phyloP scores from a whole-genome alignment of 2,113 vertebrate species.

The Lethenteron reissneri region DNA sequence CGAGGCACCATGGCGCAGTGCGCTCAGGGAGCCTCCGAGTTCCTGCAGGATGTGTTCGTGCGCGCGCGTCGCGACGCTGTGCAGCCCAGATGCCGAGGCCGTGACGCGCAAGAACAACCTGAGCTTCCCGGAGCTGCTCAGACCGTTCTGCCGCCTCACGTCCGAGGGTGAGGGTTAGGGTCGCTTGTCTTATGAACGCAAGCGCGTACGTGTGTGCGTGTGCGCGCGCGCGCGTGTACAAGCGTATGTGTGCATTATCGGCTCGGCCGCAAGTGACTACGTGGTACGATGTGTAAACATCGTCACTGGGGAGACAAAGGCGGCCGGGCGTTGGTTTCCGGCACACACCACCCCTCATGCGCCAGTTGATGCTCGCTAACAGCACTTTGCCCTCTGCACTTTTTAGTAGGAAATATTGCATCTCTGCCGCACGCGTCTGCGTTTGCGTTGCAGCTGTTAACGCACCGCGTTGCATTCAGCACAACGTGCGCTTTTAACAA shows the following conservation, averaged over 20 bases:
- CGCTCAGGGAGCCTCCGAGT: conserved; percentile 79
- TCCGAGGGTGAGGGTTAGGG: conserved; percentile 65
- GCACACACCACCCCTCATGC: neutral
- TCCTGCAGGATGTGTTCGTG: conserved; percentile 82
- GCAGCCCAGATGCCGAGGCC: conserved; percentile 67
- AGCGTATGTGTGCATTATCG: neutral
- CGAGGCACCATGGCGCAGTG: conserved; percentile 58
- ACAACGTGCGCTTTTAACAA: no score
- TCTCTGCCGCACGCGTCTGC: no score
- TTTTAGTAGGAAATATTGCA: no score
- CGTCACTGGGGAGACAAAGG: neutral
- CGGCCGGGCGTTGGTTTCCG: neutral
- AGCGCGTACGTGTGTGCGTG: neutral
- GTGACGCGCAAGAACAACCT: conserved; percentile 67
- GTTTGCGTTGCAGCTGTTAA: no score
- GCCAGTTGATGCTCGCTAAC: no score
- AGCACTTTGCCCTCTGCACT: no score
- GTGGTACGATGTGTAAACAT: no score
- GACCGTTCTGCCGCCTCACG: conserved; percentile 76
- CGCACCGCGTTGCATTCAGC: no score
- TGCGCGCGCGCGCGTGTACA: neutral
- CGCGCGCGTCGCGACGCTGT: conserved; percentile 79
- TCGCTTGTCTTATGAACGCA: neutral
- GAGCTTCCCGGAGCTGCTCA: conserved; percentile 64
- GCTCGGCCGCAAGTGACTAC: neutral